Evolutionary conservation across 2,888 invertebrate genomes (phyloP).

Genomic region (Drosophila suboccidentalis): DNA sequence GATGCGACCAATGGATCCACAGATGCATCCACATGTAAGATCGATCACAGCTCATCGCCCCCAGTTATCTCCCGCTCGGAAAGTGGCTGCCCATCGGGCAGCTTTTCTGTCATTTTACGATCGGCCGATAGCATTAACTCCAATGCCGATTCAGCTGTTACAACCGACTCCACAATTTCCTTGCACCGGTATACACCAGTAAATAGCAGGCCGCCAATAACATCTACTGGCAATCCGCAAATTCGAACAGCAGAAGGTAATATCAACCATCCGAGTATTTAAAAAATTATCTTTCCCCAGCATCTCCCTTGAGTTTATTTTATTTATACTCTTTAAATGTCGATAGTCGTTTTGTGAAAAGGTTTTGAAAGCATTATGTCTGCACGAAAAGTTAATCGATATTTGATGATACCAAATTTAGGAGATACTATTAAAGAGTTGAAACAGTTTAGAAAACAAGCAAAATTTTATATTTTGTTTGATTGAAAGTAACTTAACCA

Average conservation of each 20-base stretch:
- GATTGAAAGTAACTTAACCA: no score
- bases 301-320: no score
- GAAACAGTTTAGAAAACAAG: no score
- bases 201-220: slow-evolving; percentile 63
- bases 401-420: no score
- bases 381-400: no score
- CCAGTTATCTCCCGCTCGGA: slow-evolving; percentile 52
- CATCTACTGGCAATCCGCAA: slow-evolving; percentile 73
- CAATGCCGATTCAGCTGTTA: slow-evolving; percentile 51
- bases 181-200: slow-evolving; percentile 84
- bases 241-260: slow-evolving; percentile 83
- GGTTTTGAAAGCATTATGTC: no score
- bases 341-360: no score
- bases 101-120: slow-evolving; percentile 84
- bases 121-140: slow-evolving; percentile 80
- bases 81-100: slow-evolving; percentile 49
- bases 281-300: no score
- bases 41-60: slow-evolving; percentile 83
- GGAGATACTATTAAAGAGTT: no score
- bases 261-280: neutral
- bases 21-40: slow-evolving; percentile 79
- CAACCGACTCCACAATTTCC: slow-evolving; percentile 64
- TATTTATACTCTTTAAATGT: no score
- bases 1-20: slow-evolving; percentile 61
- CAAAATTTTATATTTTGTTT: no score